Evolutionary conservation across 2,888 invertebrate genomes (phyloP).

Genomic region (Esperia sulphurella): DNA sequence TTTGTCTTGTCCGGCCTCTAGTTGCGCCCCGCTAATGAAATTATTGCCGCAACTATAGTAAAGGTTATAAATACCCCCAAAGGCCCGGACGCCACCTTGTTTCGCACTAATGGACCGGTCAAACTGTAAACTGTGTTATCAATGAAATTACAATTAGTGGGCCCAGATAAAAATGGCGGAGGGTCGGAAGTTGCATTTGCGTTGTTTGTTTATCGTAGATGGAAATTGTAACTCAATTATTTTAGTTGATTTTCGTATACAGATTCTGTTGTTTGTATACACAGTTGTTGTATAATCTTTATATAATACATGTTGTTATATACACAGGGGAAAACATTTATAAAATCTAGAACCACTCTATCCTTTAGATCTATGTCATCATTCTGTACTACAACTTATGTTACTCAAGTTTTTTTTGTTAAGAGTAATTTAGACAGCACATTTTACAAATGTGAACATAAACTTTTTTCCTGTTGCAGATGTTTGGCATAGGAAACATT

Average conservation of each 20-base stretch:
- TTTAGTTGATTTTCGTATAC: not conserved
- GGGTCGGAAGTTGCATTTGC: constrained; percentile 65
- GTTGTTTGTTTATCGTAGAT: constrained; percentile 44
- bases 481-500: too few relatives aligned
- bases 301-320: too few relatives aligned
- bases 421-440: too few relatives aligned
- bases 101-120: constrained; percentile 78
- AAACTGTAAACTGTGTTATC: constrained; percentile 79
- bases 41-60: constrained; percentile 79
- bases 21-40: constrained; percentile 79
- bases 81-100: constrained; percentile 75
- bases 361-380: too few relatives aligned
- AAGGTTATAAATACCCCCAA: constrained; percentile 76
- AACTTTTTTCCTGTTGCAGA: too few relatives aligned
- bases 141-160: constrained; percentile 78
- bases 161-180: constrained; percentile 64
- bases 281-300: too few relatives aligned
- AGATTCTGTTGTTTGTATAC: not conserved
- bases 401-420: too few relatives aligned
- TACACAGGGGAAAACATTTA: too few relatives aligned
- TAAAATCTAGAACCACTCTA: too few relatives aligned
- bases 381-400: too few relatives aligned
- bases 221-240: constrained; percentile 30
- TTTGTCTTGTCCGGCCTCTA: constrained; percentile 79
- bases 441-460: too few relatives aligned